A percentile compares a stretch with the other conserved stretches of the same genome.
These are phyloP conservation scores for Peribatodes rhomboidaria DNA, from an alignment of 2,888 invertebrate species.

Conservation along the genomic window DNA sequence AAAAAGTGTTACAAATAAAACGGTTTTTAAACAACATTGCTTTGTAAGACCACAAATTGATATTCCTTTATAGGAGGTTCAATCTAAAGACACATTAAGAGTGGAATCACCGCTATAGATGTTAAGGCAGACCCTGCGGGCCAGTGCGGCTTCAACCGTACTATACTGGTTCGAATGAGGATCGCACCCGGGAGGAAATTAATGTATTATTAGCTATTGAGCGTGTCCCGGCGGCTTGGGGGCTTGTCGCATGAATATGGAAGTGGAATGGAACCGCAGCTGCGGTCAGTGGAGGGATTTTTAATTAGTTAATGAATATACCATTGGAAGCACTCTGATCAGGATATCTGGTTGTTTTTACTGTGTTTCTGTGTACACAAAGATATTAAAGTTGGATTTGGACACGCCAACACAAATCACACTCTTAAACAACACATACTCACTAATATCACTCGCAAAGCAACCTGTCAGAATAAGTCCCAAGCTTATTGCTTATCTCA, in stretches of 20 bases:
- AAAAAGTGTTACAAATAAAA: not conserved
- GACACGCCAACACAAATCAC: no score
- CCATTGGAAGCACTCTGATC: not conserved
- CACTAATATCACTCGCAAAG: no score
- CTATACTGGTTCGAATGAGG: conserved; percentile 24
- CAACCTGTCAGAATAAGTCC: no score
- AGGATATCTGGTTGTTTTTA: not conserved
- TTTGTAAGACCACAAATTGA: not conserved
- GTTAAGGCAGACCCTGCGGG: not conserved
- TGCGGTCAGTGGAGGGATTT: conserved; percentile 4
- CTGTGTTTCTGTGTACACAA: not conserved
- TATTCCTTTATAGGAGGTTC: not conserved
- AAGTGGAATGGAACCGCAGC: conserved; percentile 12
- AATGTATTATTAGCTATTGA: conserved; percentile 36
- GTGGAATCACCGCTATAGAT: not conserved
- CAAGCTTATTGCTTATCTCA: no score
- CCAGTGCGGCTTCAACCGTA: conserved; percentile 4
- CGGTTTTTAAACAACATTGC: not conserved
- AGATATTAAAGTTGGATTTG: no score
- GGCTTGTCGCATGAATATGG: conserved; percentile 30
- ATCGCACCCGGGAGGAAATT: conserved; percentile 35
- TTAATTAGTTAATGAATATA: conserved; percentile 7
- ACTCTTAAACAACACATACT: no score
- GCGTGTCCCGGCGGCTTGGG: conserved; percentile 15
- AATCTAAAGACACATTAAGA: not conserved